Conservation (phyloP, 2,888 invertebrate genomes). For the Watsonalla binaria region DNA sequence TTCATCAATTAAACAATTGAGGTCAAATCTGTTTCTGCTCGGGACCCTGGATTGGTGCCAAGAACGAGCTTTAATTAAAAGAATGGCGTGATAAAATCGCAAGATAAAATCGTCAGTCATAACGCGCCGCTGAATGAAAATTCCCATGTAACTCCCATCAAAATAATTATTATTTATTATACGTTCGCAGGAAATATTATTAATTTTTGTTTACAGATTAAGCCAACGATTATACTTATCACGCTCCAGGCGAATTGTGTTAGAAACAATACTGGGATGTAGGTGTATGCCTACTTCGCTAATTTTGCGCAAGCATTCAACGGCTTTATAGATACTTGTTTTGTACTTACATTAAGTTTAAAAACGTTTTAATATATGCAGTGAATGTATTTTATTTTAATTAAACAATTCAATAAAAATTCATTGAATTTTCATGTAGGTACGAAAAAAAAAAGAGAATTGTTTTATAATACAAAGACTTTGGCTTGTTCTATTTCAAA, state of each 20-base stretch:
- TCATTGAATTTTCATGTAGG: too few species aligned
- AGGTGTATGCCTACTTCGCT: slow-evolving; percentile 1
- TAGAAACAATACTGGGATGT: slow-evolving; percentile 31
- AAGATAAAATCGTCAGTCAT: slow-evolving; percentile 11
- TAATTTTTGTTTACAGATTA: slow-evolving; percentile 18
- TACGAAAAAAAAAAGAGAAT: too few species aligned
- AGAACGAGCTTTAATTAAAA: slow-evolving; percentile 33
- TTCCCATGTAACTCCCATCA: neutral
- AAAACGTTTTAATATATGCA: too few species aligned
- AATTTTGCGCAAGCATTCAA: slow-evolving; percentile 9
- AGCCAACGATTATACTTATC: slow-evolving; percentile 28
- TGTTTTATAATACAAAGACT: too few species aligned
- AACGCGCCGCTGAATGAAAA: neutral
- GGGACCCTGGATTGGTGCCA: slow-evolving; percentile 35
- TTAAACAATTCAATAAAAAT: too few species aligned
- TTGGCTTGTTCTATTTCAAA: too few species aligned
- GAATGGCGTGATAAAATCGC: slow-evolving; percentile 21
- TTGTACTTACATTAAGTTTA: neutral
- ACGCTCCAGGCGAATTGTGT: slow-evolving; percentile 18
- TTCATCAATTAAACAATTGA: slow-evolving; percentile 20
- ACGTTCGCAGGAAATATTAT: slow-evolving; percentile 15
- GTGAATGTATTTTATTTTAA: too few species aligned
- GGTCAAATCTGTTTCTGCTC: slow-evolving; percentile 22
- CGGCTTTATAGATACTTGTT: neutral
- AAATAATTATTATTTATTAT: slow-evolving; percentile 1